These are phyloP conservation scores for Potorous gilbertii DNA, from an alignment of 2,797 vertebrate species.

Conservation along the genomic window DNA sequence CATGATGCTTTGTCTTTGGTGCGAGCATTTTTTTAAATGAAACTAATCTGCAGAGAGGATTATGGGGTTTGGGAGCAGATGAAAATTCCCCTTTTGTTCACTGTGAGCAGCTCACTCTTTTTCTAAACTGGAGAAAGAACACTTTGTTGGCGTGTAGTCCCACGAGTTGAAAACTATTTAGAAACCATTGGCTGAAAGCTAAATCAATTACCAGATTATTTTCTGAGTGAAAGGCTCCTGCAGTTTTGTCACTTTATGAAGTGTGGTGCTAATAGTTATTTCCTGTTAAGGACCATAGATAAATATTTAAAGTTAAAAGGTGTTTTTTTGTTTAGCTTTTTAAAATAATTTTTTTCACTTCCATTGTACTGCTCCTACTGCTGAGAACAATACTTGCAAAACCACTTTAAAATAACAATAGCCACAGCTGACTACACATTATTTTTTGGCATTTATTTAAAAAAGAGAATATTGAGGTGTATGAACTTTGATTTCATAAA, in stretches of 20 bases:
- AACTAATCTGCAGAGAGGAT: slow-evolving; percentile 48
- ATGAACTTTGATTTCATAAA: background rate
- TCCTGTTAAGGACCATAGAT: background rate
- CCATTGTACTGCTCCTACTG: background rate
- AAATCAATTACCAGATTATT: background rate
- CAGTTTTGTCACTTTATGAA: background rate
- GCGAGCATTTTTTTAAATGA: background rate
- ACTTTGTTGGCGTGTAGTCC: background rate
- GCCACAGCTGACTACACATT: background rate
- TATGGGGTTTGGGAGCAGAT: background rate
- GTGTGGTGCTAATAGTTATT: background rate
- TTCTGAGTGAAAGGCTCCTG: background rate
- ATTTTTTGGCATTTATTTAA: background rate
- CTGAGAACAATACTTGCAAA: background rate
- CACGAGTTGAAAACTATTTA: background rate
- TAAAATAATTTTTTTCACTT: background rate
- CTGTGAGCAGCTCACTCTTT: slow-evolving; percentile 27
- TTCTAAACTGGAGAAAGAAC: background rate
- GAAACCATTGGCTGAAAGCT: background rate
- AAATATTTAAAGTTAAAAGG: background rate
- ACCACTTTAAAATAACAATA: background rate
- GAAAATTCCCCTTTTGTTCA: background rate
- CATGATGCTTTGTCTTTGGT: slow-evolving; percentile 8
- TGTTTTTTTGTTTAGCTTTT: background rate
- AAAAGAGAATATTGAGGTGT: background rate